A percentile compares a stretch with the other conserved stretches of the same genome.
These are phyloP conservation scores for Aphis craccivora DNA, from an alignment of 1,140 invertebrate species.

Conservation along the genomic window DNA sequence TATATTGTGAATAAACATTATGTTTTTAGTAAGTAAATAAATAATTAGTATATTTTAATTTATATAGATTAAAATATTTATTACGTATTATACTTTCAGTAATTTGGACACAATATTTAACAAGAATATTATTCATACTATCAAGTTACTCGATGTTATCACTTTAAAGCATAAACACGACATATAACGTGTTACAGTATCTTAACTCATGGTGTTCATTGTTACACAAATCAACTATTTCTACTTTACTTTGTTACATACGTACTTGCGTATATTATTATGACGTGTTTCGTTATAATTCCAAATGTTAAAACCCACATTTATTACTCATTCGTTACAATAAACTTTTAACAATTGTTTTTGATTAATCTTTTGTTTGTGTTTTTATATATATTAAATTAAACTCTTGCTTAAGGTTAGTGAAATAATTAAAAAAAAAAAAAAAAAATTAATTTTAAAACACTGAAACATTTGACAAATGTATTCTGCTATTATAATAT, in stretches of 20 bases:
- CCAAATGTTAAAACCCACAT: not conserved
- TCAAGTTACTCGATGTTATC: constrained; percentile 2
- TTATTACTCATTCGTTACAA: not conserved
- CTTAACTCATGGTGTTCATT: not conserved
- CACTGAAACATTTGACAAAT: not conserved
- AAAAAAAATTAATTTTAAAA: not conserved
- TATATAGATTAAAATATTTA: not conserved
- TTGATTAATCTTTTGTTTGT: not conserved
- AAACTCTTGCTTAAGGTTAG: not conserved
- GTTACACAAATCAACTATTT: not conserved
- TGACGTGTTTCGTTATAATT: not conserved
- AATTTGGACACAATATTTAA: not conserved
- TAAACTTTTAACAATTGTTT: not conserved
- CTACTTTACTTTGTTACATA: not conserved
- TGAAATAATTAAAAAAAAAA: not conserved
- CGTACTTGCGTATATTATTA: not conserved
- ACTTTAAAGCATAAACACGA: not conserved
- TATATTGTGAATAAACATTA: not conserved
- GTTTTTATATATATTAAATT: not conserved
- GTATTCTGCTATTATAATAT: not conserved
- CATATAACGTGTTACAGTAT: not conserved
- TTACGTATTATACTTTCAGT: not conserved
- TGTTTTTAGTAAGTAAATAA: not conserved
- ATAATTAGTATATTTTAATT: not conserved
- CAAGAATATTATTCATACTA: not conserved